Evolutionary conservation across 2,797 vertebrate genomes (phyloP), one percentile per base, ranked within the genome.

Genomic region (Cryptoblepharus egeriae): DNA sequence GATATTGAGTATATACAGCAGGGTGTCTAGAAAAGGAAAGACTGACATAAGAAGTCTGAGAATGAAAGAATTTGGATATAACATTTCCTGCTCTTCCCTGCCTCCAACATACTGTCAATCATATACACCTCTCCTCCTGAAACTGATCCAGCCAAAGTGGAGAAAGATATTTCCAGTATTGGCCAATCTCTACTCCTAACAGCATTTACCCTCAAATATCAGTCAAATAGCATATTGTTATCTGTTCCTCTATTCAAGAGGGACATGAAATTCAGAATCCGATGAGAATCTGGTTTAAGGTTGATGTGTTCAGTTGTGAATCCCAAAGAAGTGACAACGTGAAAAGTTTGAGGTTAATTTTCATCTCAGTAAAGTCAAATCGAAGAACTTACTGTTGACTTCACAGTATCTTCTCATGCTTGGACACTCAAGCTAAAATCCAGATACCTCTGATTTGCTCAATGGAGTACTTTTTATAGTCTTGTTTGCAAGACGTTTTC

Each of bases 401-500:
- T 49, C 13, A 49, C 7, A 49, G 45, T 49, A 24, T 20, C 2
- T 15, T 26, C 63, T n/a, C 73, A 10, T 52, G 24, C 8, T 64
- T 72, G 37, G 16, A 10, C 72, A 57, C 22, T 76, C 75, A 77
- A 71, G 15, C 55, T 39, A 61, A 85, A 76, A 13, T 55, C 3
- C 0, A n/a, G 61, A n/a, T 85, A 78, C 37, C 11, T 81, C 32
- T 37, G 42, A 60, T 12, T 4, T n/a, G n/a, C n/a, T n/a, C n/a
- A n/a, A n/a, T n/a, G n/a, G n/a, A n/a, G n/a, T n/a, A n/a, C 0
- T 87, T 88, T 88, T 74, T 82, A 32, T 35, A 64, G 4, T 77
- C 69, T 92, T 82, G 49, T 45, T 76, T 88, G 88, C 85, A 85
- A 82, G 73, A 82, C 76, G 20, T 57, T 79, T 57, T 75, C 9